Percentiles rank a stretch among this genome's conserved stretches.
Evolutionary conservation across 2,888 invertebrate genomes (phyloP).

Genomic region (Mermis nigrescens): DNA sequence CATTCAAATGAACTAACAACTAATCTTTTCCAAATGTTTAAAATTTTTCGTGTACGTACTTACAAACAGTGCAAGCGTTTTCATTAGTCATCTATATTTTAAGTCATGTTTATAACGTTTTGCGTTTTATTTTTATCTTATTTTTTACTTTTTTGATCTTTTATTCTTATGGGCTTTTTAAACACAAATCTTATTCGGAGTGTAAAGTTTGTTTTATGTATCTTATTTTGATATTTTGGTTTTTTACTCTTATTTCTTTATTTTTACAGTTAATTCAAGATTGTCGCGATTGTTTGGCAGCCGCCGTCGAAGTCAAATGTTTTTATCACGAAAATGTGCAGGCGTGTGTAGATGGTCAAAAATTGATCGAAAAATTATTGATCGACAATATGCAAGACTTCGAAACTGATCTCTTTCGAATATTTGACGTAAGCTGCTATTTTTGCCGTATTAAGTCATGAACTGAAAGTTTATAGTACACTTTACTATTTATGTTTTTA

Average conservation of each 20-base stretch:
- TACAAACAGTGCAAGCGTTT: too few species aligned
- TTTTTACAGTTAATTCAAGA: slow-evolving; percentile 54
- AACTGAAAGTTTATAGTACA: too few species aligned
- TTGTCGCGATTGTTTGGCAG: slow-evolving; percentile 64
- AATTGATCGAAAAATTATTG: slow-evolving; percentile 33
- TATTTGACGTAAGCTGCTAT: slow-evolving; percentile 44
- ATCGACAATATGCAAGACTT: slow-evolving; percentile 47
- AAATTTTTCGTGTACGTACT: too few species aligned
- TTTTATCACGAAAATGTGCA: slow-evolving; percentile 41
- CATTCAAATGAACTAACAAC: too few species aligned
- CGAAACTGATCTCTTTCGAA: slow-evolving; percentile 53
- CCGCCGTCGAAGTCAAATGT: slow-evolving; percentile 60
- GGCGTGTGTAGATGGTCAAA: slow-evolving; percentile 28
- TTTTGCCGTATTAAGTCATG: neutral
- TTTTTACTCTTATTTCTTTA: slow-evolving; percentile 1
- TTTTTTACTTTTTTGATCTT: slow-evolving; percentile 4
- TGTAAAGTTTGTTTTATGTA: too few species aligned
- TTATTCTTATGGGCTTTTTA: neutral
- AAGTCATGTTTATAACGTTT: too few species aligned
- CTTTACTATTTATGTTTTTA: too few species aligned
- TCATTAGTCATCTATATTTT: too few species aligned
- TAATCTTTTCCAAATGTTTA: too few species aligned
- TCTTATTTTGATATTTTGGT: too few species aligned
- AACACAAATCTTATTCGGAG: slow-evolving; percentile 9
- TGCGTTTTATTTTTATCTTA: too few species aligned